phyloP scores from a whole-genome alignment of 2,888 invertebrate genomes.

The Tenthredo notha region DNA sequence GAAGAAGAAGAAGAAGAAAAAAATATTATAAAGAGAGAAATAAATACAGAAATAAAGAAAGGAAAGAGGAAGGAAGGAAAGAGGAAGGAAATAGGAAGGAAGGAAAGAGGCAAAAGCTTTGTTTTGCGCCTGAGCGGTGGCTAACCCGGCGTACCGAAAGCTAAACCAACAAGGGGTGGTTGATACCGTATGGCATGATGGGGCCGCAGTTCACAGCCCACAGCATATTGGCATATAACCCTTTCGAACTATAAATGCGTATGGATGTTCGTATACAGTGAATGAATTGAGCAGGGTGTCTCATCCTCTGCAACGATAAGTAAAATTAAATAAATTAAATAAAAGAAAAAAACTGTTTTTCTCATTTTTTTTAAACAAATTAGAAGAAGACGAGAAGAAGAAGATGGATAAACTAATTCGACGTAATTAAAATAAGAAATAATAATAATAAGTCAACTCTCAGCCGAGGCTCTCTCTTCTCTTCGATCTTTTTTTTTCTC shows the following conservation, averaged over 20 bases:
- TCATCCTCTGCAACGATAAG: slow-evolving; percentile 13
- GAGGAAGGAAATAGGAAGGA: slow-evolving; percentile 20
- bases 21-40: not conserved
- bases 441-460: not conserved
- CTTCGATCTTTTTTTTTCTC: slow-evolving; percentile 7
- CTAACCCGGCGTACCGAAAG: slow-evolving; percentile 66
- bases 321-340: not conserved
- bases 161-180: slow-evolving; percentile 67
- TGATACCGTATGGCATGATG: slow-evolving; percentile 60
- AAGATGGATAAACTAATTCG: too few relatives aligned
- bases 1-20: too few relatives aligned
- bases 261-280: slow-evolving; percentile 56
- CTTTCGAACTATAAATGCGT: slow-evolving; percentile 57
- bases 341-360: not conserved
- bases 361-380: too few relatives aligned
- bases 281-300: slow-evolving; percentile 33
- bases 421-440: too few relatives aligned
- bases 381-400: too few relatives aligned
- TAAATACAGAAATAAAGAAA: not conserved
- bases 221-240: slow-evolving; percentile 59
- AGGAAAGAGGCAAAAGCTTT: slow-evolving; percentile 56
- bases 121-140: slow-evolving; percentile 72
- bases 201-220: slow-evolving; percentile 35
- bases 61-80: slow-evolving; percentile 9
- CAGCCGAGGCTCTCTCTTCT: too few relatives aligned